A percentile compares a stretch with the other conserved stretches of the same genome.
Evolutionary conservation across 2,113 vertebrate genomes (phyloP).

Genomic region (Daphoenositta chrysoptera): DNA sequence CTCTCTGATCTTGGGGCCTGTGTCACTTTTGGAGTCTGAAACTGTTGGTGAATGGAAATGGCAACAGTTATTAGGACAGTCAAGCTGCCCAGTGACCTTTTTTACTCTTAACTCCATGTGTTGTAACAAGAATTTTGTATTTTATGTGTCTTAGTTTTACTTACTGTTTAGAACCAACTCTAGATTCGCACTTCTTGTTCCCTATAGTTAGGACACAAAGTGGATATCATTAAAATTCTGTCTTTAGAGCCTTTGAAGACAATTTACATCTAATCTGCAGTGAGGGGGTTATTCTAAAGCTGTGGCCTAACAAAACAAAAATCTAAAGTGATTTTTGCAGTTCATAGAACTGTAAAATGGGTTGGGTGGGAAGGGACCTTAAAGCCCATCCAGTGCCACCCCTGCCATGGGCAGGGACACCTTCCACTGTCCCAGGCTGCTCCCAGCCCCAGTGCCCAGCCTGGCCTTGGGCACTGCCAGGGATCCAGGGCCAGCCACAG

Average conservation of each 20-base stretch:
- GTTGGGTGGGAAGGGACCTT: background rate
- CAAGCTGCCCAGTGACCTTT: background rate
- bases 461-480: background rate
- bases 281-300: background rate
- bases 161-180: background rate
- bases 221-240: background rate
- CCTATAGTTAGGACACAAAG: background rate
- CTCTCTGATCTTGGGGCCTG: background rate
- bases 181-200: background rate
- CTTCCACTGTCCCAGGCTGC: accelerated
- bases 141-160: background rate
- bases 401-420: background rate
- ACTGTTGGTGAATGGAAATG: background rate
- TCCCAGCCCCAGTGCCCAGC: accelerated
- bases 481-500: background rate
- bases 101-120: background rate
- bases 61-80: background rate
- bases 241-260: background rate
- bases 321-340: background rate
- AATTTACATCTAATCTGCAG: background rate
- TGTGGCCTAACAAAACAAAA: background rate
- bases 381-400: background rate
- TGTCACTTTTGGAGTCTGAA: background rate
- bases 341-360: background rate
- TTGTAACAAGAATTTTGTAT: background rate